These are phyloP conservation scores for Hydrotaea diabolus DNA, from an alignment of 2,888 invertebrate species.

Conservation along the genomic window DNA sequence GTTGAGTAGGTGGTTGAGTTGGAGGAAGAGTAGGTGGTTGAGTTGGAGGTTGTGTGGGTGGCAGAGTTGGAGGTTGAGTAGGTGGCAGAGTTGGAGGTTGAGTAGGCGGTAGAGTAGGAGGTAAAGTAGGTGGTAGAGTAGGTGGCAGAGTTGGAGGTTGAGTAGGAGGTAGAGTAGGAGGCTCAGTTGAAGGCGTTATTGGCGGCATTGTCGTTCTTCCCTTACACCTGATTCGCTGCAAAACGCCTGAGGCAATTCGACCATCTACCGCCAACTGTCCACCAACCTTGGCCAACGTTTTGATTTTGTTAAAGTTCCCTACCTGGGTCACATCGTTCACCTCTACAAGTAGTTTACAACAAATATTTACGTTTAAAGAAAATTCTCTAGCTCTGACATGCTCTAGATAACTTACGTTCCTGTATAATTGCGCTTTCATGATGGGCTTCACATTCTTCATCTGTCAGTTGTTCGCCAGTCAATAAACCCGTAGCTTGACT, in stretches of 20 bases:
- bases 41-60: constrained; percentile 36
- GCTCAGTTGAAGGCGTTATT: constrained; percentile 39
- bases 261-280: constrained; percentile 43
- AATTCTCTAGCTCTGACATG: not conserved
- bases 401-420: constrained; percentile 24
- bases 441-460: constrained; percentile 7
- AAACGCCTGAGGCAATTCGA: constrained; percentile 23
- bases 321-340: constrained; percentile 16
- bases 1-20: constrained; percentile 47
- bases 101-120: constrained; percentile 35
- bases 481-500: constrained; percentile 34
- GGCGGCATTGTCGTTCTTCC: constrained; percentile 37
- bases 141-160: constrained; percentile 42
- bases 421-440: not conserved
- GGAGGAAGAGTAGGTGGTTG: constrained; percentile 37
- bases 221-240: constrained; percentile 45
- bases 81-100: constrained; percentile 23
- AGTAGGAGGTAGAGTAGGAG: constrained; percentile 40
- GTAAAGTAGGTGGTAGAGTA: constrained; percentile 15
- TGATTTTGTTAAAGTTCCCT: constrained; percentile 47
- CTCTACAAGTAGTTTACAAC: constrained; percentile 23
- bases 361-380: not conserved
- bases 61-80: constrained; percentile 36
- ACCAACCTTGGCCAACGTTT: constrained; percentile 35
- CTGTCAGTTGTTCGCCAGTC: constrained; percentile 26